These are phyloP conservation scores for Galendromus occidentalis DNA, from an alignment of 1,140 invertebrate genomes.

Conservation along the genomic window DNA sequence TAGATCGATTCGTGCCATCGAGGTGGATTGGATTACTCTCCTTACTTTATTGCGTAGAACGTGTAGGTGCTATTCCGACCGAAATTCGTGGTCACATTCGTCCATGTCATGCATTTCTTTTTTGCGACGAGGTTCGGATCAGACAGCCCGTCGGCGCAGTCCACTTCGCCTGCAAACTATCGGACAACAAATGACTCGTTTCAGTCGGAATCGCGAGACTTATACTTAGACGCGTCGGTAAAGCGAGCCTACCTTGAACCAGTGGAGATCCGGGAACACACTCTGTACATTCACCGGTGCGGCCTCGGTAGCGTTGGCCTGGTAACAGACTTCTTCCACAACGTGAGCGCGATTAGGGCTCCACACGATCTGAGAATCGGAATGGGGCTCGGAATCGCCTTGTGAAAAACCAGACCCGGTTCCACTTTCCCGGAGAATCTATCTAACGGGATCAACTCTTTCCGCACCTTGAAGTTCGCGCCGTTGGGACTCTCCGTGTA, in stretches of 20 bases:
- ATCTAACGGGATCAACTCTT: not conserved
- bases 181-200: not conserved
- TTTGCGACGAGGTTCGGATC: not conserved
- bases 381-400: not conserved
- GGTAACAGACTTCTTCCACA: slow-evolving; percentile 42
- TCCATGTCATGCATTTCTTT: not conserved
- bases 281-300: slow-evolving; percentile 44
- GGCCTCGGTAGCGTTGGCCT: slow-evolving; percentile 52
- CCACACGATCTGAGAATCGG: not conserved
- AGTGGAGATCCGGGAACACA: slow-evolving; percentile 56
- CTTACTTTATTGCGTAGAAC: not conserved
- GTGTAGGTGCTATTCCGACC: not conserved
- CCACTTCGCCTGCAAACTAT: not conserved
- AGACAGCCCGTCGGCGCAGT: not conserved
- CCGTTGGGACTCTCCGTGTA: not conserved
- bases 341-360: not conserved
- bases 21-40: not conserved
- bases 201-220: not conserved
- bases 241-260: slow-evolving; percentile 32
- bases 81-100: not conserved
- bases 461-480: not conserved
- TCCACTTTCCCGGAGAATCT: not conserved
- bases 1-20: not conserved
- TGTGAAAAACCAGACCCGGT: not conserved
- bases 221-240: not conserved